Evolutionary conservation across 2,113 vertebrate species (phyloP).

Genomic region (Cromileptes altivelis): DNA sequence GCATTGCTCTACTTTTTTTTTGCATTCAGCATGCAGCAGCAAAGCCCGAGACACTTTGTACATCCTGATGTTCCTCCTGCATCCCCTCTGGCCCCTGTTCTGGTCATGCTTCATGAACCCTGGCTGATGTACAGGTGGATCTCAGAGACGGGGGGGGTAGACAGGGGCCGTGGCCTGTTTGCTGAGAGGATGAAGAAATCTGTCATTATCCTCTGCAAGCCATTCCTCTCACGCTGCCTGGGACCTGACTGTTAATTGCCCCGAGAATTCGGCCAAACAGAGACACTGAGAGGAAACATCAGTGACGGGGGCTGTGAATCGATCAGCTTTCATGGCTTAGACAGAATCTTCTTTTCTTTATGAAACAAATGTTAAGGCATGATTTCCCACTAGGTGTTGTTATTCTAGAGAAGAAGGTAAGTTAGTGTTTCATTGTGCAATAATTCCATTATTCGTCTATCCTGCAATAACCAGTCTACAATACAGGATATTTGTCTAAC

Average conservation of each 20-base stretch:
- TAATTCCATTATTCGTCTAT: conserved; percentile 2
- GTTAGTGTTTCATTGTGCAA: background rate
- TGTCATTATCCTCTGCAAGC: conserved; percentile 65
- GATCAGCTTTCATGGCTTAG: conserved; percentile 4
- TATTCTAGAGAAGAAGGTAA: conserved; percentile 14
- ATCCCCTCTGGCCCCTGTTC: conserved; percentile 21
- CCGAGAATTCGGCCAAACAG: conserved; percentile 53
- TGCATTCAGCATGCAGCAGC: conserved; percentile 24
- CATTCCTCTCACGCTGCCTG: conserved; percentile 68
- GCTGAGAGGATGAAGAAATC: conserved; percentile 67
- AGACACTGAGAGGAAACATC: conserved; percentile 1
- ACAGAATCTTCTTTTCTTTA: conserved; percentile 22
- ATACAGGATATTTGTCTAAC: background rate
- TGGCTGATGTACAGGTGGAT: conserved; percentile 59
- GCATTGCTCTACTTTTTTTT: background rate
- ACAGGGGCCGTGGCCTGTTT: conserved; percentile 60
- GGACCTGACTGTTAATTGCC: conserved; percentile 56
- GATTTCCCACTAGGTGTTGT: conserved; percentile 46
- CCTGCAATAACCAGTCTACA: background rate
- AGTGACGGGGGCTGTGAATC: background rate
- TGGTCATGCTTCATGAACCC: conserved; percentile 63
- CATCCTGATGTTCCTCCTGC: conserved; percentile 30
- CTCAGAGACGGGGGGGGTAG: conserved; percentile 23
- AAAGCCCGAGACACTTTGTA: conserved; percentile 15
- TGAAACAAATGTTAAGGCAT: conserved; percentile 33